Evolutionary conservation across 37 sponge, comb jelly and placozoan genomes (phyloP).

Genomic region (Halichondria panicea): DNA sequence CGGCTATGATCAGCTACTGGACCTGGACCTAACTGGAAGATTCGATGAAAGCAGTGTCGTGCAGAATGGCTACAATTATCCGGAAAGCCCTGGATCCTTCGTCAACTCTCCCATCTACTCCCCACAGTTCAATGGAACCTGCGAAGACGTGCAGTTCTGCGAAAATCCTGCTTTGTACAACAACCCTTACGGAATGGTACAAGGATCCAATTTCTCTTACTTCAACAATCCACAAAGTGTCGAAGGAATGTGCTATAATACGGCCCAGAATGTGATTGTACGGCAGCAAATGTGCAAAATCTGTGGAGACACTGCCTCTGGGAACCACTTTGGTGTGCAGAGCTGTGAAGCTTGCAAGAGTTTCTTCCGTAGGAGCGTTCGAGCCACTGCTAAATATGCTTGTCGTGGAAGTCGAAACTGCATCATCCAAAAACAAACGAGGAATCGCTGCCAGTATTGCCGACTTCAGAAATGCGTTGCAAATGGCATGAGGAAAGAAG

Average conservation of each 20-base stretch:
- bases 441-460: slow-evolving; percentile 96
- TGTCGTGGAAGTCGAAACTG: slow-evolving; percentile 85
- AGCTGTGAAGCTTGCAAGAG: slow-evolving; percentile 98
- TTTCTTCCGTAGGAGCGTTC: slow-evolving; percentile 92
- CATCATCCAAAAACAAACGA: slow-evolving; percentile 86
- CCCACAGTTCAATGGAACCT: neutral
- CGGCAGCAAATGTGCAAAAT: slow-evolving; percentile 79
- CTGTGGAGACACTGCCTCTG: slow-evolving; percentile 91
- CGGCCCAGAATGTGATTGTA: neutral
- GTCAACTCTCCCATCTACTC: neutral
- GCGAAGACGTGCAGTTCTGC: neutral
- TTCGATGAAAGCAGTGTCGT: too few species aligned
- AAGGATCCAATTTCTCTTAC: neutral
- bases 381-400: slow-evolving; percentile 77
- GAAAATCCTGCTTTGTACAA: neutral
- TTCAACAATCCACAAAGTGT: slow-evolving; percentile 42
- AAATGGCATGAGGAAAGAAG: slow-evolving; percentile 95
- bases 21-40: too few species aligned
- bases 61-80: neutral
- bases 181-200: too few species aligned
- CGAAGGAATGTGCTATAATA: slow-evolving; percentile 7
- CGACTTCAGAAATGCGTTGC: slow-evolving; percentile 86
- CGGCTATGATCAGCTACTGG: neutral
- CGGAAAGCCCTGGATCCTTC: neutral
- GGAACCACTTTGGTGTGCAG: slow-evolving; percentile 94